Conservation (phyloP, 1,140 invertebrate species). For the Cotesia vestalis region DNA sequence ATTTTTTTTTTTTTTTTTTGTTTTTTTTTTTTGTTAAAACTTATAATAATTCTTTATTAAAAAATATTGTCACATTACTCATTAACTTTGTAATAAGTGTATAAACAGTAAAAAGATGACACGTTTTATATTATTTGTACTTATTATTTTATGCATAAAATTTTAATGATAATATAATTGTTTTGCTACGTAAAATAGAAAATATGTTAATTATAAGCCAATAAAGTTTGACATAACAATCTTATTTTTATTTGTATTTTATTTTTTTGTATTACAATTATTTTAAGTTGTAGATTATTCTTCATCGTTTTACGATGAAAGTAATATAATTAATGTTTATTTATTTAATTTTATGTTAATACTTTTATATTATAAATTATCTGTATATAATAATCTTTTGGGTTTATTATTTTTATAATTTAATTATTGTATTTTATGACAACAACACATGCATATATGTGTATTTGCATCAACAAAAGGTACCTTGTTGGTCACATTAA, state of each 20-base stretch:
- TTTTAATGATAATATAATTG: constrained; percentile 10
- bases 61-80: background rate
- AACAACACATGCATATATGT: too few species aligned
- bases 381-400: background rate
- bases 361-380: background rate
- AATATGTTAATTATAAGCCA: constrained; percentile 50
- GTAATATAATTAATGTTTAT: constrained; percentile 15
- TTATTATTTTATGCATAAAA: constrained; percentile 25
- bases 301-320: too few species aligned
- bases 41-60: background rate
- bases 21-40: background rate
- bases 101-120: constrained; percentile 18
- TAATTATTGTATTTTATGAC: too few species aligned
- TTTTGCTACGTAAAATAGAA: constrained; percentile 17
- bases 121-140: constrained; percentile 28
- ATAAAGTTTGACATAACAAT: constrained; percentile 47
- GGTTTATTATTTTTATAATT: too few species aligned
- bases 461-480: too few species aligned
- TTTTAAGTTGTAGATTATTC: background rate
- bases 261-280: constrained; percentile 26
- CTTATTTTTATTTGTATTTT: constrained; percentile 33
- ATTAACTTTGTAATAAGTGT: constrained; percentile 17
- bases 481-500: too few species aligned
- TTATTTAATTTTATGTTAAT: background rate
- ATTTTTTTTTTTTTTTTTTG: too few species aligned